These are phyloP conservation scores for Nesogale talazaci DNA, from an alignment of 2,113 vertebrate genomes.

Conservation along the genomic window DNA sequence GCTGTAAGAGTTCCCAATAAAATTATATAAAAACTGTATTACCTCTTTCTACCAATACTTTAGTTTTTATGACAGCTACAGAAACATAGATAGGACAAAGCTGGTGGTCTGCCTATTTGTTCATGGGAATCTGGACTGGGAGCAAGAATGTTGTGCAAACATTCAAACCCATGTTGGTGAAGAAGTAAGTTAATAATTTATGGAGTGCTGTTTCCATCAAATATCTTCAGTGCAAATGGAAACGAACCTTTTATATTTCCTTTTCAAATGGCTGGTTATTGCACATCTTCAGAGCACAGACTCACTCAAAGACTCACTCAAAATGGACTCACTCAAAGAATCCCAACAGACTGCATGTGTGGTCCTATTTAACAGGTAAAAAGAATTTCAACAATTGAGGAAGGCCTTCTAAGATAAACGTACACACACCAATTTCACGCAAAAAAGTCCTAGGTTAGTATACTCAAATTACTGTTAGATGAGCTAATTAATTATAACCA, in stretches of 20 bases:
- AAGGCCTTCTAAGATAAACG: constrained; percentile 37
- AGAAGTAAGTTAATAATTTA: not conserved
- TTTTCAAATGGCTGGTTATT: constrained; percentile 12
- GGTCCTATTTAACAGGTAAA: not conserved
- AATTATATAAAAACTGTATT: not conserved
- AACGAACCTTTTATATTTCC: constrained; percentile 7
- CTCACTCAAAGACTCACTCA: too few relatives aligned
- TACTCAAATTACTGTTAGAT: not conserved
- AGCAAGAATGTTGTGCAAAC: not conserved
- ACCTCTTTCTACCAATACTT: not conserved
- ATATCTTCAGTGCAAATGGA: not conserved
- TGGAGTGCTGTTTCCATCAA: not conserved
- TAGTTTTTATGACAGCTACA: not conserved
- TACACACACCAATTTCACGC: not conserved
- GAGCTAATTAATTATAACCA: not conserved
- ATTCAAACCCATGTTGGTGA: not conserved
- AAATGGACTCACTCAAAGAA: constrained; percentile 13
- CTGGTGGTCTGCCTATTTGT: not conserved
- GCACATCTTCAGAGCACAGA: constrained; percentile 39
- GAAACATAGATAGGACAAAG: not conserved
- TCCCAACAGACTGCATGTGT: constrained; percentile 34
- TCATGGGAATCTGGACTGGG: not conserved
- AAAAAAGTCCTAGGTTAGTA: not conserved
- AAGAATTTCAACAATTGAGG: not conserved
- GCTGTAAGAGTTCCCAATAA: too few relatives aligned